phyloP scores from a whole-genome alignment of 2,797 vertebrate species.

The Sebastes diploproa region DNA sequence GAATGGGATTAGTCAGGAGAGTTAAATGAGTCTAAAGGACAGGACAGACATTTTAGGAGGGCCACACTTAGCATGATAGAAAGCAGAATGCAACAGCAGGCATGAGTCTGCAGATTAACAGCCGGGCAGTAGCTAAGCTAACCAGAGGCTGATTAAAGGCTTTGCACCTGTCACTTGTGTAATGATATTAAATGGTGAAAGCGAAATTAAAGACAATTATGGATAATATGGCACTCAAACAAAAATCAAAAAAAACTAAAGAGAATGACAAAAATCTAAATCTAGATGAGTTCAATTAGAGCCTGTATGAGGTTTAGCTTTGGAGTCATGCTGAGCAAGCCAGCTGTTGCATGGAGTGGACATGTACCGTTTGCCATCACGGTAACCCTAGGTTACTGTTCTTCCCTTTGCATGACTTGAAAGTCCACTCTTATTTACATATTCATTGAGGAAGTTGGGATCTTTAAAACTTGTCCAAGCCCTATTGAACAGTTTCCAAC shows the following conservation, averaged over 20 bases:
- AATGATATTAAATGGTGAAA: slow-evolving; percentile 74
- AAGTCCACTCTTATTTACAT: neutral
- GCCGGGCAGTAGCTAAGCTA: slow-evolving; percentile 48
- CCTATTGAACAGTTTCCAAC: neutral
- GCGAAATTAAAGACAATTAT: slow-evolving; percentile 77
- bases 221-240: slow-evolving; percentile 60
- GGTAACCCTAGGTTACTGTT: neutral
- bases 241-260: slow-evolving; percentile 8
- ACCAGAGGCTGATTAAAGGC: slow-evolving; percentile 76
- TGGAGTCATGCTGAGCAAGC: slow-evolving; percentile 7
- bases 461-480: neutral
- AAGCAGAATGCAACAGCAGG: slow-evolving; percentile 57
- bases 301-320: slow-evolving; percentile 2
- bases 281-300: slow-evolving; percentile 9
- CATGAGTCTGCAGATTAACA: slow-evolving; percentile 63
- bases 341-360: slow-evolving; percentile 48
- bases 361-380: neutral
- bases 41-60: slow-evolving; percentile 37
- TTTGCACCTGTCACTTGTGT: slow-evolving; percentile 80
- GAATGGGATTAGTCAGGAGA: slow-evolving; percentile 46
- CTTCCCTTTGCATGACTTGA: neutral
- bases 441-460: neutral
- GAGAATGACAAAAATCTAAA: slow-evolving; percentile 13
- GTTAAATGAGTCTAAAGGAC: slow-evolving; percentile 52
- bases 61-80: slow-evolving; percentile 45